A percentile compares a stretch with the other conserved stretches of the same genome.
phyloP scores from a whole-genome alignment of 2,113 vertebrate genomes.

The Neoarius graeffei region DNA sequence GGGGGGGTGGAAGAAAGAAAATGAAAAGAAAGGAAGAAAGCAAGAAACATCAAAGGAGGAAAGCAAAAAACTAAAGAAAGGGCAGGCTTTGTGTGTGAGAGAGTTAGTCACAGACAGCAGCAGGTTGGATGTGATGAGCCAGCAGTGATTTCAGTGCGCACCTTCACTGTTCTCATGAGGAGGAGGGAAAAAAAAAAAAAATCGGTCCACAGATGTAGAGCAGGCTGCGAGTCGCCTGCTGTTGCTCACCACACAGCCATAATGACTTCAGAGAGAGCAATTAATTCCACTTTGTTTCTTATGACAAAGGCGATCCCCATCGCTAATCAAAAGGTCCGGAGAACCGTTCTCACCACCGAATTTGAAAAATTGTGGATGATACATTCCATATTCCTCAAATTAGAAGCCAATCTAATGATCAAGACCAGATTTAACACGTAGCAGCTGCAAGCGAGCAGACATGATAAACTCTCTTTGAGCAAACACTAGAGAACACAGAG shows the following conservation, averaged over 20 bases:
- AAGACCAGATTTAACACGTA: constrained; percentile 62
- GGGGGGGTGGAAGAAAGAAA: too few relatives aligned
- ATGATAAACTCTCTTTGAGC: constrained; percentile 70
- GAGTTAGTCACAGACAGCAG: not conserved
- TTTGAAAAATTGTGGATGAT: constrained; percentile 54
- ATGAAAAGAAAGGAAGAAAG: not conserved
- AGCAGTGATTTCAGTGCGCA: not conserved
- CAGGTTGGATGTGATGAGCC: not conserved
- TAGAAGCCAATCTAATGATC: constrained; percentile 66
- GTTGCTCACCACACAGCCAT: not conserved
- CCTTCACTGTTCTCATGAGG: not conserved
- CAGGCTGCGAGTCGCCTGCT: not conserved
- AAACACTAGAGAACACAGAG: constrained; percentile 41
- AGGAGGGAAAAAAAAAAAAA: not conserved
- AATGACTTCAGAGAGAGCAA: constrained; percentile 42
- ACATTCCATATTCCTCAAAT: constrained; percentile 61
- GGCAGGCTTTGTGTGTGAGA: not conserved
- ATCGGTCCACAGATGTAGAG: not conserved
- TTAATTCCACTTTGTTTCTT: constrained; percentile 42
- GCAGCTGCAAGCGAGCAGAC: constrained; percentile 60
- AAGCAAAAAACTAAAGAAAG: too few relatives aligned
- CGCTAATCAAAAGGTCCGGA: not conserved
- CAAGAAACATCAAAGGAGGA: not conserved
- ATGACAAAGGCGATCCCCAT: not conserved
- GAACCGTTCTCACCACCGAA: constrained; percentile 38